phyloP scores from a whole-genome alignment of 2,113 vertebrate genomes.

The Todiramphus chloris region DNA sequence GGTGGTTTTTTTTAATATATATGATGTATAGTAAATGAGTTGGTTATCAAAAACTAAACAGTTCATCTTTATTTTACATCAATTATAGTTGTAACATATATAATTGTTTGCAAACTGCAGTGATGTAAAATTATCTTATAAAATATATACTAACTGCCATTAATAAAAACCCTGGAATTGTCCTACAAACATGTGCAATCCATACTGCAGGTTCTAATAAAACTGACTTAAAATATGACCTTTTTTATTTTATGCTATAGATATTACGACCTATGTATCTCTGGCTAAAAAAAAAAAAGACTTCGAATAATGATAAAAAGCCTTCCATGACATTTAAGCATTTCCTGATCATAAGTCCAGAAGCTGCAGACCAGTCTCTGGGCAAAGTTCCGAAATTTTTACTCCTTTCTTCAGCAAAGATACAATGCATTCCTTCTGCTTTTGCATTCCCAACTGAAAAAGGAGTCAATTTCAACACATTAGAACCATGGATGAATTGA shows the following conservation, averaged over 20 bases:
- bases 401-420: background rate
- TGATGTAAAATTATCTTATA: background rate
- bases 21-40: background rate
- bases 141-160: background rate
- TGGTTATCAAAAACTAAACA: background rate
- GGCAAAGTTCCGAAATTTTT: background rate
- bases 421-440: conserved; percentile 19
- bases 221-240: background rate
- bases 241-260: background rate
- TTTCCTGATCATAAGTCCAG: background rate
- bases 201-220: background rate
- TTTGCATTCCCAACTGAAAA: background rate
- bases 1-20: background rate
- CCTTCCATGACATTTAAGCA: background rate
- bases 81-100: background rate
- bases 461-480: background rate
- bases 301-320: background rate
- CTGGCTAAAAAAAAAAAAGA: background rate
- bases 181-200: background rate
- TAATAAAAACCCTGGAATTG: background rate
- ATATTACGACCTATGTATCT: background rate
- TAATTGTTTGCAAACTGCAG: background rate
- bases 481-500: background rate
- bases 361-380: background rate
- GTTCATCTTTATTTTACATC: background rate